A percentile compares a stretch with the other conserved stretches of the same genome.
Conservation (phyloP, 2,113 vertebrate species). For the Crotalus tigris region DNA sequence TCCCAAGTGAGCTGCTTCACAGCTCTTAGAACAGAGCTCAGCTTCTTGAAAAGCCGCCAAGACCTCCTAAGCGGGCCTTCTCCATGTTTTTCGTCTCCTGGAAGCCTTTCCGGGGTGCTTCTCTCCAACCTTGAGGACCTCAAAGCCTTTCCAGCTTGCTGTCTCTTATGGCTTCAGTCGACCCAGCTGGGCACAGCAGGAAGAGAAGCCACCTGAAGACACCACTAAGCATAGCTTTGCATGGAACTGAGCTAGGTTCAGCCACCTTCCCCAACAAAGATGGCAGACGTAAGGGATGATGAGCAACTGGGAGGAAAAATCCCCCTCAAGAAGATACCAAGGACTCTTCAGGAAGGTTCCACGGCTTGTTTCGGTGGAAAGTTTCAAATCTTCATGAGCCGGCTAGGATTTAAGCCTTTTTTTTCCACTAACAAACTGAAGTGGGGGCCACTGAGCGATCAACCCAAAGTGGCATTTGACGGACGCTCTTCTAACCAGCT, state of each 20-base stretch:
- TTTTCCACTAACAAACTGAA: conserved; percentile 24
- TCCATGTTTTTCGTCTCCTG: background rate
- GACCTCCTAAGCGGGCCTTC: background rate
- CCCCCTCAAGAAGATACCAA: background rate
- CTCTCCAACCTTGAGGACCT: too few species aligned
- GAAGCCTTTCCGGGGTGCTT: background rate
- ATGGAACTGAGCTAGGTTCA: too few species aligned
- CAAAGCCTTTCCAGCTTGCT: background rate
- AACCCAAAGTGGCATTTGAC: background rate
- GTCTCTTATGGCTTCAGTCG: background rate
- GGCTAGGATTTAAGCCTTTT: conserved; percentile 20
- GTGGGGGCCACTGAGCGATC: conserved; percentile 52
- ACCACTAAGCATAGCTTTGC: background rate
- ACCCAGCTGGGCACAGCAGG: background rate
- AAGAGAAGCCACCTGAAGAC: background rate
- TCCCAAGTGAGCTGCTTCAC: background rate
- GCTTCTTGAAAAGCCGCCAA: background rate
- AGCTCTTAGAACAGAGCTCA: background rate
- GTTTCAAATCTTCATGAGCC: background rate
- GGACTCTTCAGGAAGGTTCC: conserved; percentile 15
- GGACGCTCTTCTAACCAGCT: conserved; percentile 33
- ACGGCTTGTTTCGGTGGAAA: background rate
- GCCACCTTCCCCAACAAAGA: background rate
- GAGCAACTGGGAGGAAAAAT: conserved; percentile 41
- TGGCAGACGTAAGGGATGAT: background rate